phyloP scores from a whole-genome alignment of 2,113 vertebrate species.

The Parotia lawesii region DNA sequence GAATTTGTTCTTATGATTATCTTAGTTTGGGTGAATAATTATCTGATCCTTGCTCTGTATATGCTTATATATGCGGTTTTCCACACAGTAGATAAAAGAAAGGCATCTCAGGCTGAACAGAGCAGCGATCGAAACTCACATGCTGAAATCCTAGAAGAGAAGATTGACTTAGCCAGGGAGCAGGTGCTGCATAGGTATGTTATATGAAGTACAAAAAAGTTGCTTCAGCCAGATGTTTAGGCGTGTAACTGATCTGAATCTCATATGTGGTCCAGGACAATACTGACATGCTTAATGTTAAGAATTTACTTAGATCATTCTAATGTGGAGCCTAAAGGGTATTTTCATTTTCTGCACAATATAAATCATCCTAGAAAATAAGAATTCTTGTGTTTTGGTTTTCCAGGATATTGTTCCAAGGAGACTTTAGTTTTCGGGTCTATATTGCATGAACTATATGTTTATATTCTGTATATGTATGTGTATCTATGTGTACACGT shows the following conservation, averaged over 20 bases:
- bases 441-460: neutral
- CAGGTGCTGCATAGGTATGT: constrained; percentile 75
- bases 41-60: neutral
- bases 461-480: accelerated
- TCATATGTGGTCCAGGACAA: neutral
- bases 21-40: neutral
- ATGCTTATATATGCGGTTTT: constrained; percentile 21
- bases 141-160: neutral
- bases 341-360: neutral
- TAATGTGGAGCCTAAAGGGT: neutral
- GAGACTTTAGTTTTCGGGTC: neutral
- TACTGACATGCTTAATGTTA: neutral
- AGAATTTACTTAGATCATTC: neutral
- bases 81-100: neutral
- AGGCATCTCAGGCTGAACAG: neutral
- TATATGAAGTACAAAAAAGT: neutral
- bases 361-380: neutral
- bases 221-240: neutral
- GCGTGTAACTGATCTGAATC: neutral
- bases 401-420: neutral
- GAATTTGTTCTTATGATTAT: neutral
- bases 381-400: neutral
- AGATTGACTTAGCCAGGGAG: constrained; percentile 9
- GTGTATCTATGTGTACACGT: neutral
- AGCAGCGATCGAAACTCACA: neutral